Base-by-base conservation (phyloP, 1,140 invertebrate genomes). In the Drosophila biarmipes region DNA sequence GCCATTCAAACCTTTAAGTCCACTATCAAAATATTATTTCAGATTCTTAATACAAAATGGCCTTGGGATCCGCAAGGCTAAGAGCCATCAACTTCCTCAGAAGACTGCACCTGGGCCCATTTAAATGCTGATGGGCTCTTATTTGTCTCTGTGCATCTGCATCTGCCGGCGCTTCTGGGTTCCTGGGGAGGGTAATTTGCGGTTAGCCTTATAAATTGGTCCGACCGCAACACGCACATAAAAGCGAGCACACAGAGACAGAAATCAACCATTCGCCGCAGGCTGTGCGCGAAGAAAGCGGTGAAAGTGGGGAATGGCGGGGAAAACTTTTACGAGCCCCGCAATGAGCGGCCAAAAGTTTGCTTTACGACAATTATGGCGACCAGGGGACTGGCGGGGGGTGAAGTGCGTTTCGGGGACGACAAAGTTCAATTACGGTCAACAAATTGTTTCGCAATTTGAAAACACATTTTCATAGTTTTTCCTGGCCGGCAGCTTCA, bases 361-460 rank as follows among this genome's bases (percentile, higher is more conserved):
- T 75, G 48, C 57, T 72, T 72, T 78, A 69, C 45, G 42, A 77
- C 55, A 75, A 72, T 71, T 54, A 82, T 74, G 57, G 63, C 7
- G 34, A 40, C 40, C 48, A 38, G 37, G 35, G 56, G 45, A 17
- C 46, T 14, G 19, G 35, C 42, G 31, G 19, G 6, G 19, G 19
- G 29, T 12, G 19, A 7, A 1, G 58, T 7, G 46, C 2, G 63
- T 24, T 27, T 45, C 7, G 17, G 19, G 40, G 29, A 69, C 68
- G 86, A 63, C 84, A 84, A 89, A 89, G 85, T 89, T 89, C 84
- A 89, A 89, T 89, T 89, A 89, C 73, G 84, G 84, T 89, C 84
- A 82, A 87, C 84, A 89, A 89, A 89, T 89, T 89, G 84, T 89
- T 89, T 84, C 68, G 84, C 84, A 89, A 89, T 89, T 89, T 89